Evolutionary conservation across 2,888 invertebrate genomes (phyloP), one percentile per base, ranked within the genome.

Genomic region (Nomada ferruginata): DNA sequence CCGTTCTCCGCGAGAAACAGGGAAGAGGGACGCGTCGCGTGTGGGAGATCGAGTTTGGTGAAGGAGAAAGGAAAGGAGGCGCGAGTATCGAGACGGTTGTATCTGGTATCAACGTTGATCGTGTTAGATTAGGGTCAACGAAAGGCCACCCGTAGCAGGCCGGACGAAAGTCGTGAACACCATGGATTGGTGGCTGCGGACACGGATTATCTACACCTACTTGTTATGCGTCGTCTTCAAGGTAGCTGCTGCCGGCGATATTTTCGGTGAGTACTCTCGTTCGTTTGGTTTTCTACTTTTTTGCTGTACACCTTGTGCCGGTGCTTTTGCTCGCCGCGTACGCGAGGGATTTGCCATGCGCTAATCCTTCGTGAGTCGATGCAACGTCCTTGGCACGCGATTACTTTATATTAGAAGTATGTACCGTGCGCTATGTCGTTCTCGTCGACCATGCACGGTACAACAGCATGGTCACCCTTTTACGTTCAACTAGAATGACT

Each of bases 181-280:
- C 89, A 92, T 92, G 92, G 91, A 90, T 89, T 85, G 87, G 88
- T 91, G 90, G 87, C 90, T 90, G 86, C 86, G 89, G 77, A 90
- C 88, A 84, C 87, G 91, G 89, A 90, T 92, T 89, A 89, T 93
- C 89, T 90, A 89, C 87, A 90, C 91, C 87, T 92, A 91, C 85
- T 87, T 92, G 85, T 86, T 92, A 83, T 92, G 90, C 91, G 86
- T 91, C 86, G 87, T 91, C 87, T 89, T 92, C 89, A 90, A 89
- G 79, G 85, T 85, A 79, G 89, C 87, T 26, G 85, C 86, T 36
- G 89, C 90, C 36, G 92, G 91, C 60, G 91, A 92, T 78, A 89
- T 91, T 86, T 92, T 91, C 85, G 92, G 92, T 92, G 86, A 92
- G 92, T 86, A 57, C 29, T 2, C 20, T 20, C 13, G 23, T 23